Evolutionary conservation across 2,888 invertebrate species (phyloP).

Genomic region (Mactromeris polynyma): DNA sequence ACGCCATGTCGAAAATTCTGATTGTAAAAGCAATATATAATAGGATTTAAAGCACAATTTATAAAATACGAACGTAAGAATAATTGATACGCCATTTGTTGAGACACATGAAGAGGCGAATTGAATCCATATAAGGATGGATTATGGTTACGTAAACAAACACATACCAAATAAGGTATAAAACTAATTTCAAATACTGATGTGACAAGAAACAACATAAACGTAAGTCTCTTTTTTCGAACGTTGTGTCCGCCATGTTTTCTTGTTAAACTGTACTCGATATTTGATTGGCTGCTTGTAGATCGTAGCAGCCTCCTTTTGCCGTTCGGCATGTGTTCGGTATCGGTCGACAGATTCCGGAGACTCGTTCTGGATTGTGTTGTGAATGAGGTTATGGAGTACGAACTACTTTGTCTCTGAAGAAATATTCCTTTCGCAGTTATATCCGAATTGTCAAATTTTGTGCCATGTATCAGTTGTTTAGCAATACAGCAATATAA

Average conservation of each 20-base stretch:
- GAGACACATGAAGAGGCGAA: no score
- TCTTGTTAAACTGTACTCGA: constrained; percentile 54
- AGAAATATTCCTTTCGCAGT: constrained; percentile 42
- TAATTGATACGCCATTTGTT: constrained; percentile 65
- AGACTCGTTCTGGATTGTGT: constrained; percentile 38
- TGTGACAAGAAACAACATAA: constrained; percentile 65
- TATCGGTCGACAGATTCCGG: constrained; percentile 25
- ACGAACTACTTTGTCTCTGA: constrained; percentile 53
- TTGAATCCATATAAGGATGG: constrained; percentile 47
- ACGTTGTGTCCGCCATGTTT: constrained; percentile 66
- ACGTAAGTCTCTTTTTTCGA: constrained; percentile 60
- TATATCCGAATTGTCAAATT: constrained; percentile 37
- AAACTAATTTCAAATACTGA: constrained; percentile 68
- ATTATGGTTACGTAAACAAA: constrained; percentile 52
- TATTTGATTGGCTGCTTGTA: constrained; percentile 54
- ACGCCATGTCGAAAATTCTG: constrained; percentile 68
- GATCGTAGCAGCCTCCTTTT: constrained; percentile 47
- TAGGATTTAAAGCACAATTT: constrained; percentile 68
- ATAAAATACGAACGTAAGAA: constrained; percentile 63
- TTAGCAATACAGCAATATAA: constrained; percentile 58
- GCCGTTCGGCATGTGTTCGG: constrained; percentile 12
- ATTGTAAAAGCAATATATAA: constrained; percentile 68
- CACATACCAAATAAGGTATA: constrained; percentile 65
- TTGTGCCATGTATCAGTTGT: constrained; percentile 45
- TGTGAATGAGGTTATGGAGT: constrained; percentile 45